Conservation (phyloP, 2,888 invertebrate species). For the Fissipunctia ypsillon region DNA sequence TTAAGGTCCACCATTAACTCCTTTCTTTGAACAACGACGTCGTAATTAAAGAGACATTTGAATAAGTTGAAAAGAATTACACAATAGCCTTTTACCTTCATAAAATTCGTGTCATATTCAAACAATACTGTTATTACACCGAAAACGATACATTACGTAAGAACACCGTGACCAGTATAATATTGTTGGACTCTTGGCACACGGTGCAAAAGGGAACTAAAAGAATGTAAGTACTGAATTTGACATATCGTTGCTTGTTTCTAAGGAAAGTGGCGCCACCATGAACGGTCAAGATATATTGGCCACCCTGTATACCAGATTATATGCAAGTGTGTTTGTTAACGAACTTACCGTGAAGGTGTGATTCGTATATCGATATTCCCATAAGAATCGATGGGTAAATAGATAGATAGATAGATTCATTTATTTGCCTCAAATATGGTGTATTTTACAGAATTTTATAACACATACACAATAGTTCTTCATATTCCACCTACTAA, state of each 20-base stretch:
- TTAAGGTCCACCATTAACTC: conserved; percentile 49
- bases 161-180: conserved; percentile 21
- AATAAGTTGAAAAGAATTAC: conserved; percentile 58
- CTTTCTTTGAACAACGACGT: conserved; percentile 52
- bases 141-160: conserved; percentile 52
- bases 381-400: conserved; percentile 54
- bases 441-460: no score
- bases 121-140: conserved; percentile 62
- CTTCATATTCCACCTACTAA: no score
- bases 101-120: conserved; percentile 57
- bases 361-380: conserved; percentile 41
- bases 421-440: no score
- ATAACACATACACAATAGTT: no score
- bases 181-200: conserved; percentile 1
- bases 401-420: no score
- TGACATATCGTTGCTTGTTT: background rate
- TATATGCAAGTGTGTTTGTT: conserved; percentile 14
- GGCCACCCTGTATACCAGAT: background rate
- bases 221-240: background rate
- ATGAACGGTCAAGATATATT: conserved; percentile 14
- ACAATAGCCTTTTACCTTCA: conserved; percentile 48
- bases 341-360: conserved; percentile 52
- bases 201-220: background rate
- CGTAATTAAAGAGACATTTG: conserved; percentile 63
- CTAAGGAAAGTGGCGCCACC: conserved; percentile 19